These are phyloP conservation scores for Pandemis corylana DNA, from an alignment of 2,888 invertebrate genomes.

Conservation along the genomic window DNA sequence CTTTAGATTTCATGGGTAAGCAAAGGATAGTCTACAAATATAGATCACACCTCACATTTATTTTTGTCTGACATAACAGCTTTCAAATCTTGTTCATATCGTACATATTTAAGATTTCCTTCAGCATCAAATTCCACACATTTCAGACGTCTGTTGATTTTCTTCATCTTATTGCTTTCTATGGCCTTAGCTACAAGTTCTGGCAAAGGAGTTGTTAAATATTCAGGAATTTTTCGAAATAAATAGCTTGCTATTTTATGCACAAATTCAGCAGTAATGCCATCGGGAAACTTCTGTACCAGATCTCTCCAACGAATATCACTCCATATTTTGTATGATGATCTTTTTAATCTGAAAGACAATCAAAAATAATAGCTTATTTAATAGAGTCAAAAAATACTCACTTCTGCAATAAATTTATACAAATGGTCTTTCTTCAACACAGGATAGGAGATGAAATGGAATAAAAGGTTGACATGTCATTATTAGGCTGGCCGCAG, in stretches of 20 bases:
- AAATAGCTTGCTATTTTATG: background rate
- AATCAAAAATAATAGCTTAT: background rate
- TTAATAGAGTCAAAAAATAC: background rate
- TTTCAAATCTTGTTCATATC: background rate
- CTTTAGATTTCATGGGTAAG: background rate
- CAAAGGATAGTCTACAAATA: background rate
- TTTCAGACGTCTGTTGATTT: background rate
- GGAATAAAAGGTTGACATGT: background rate
- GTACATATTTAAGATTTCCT: conserved; percentile 16
- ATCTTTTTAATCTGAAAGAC: conserved; percentile 37
- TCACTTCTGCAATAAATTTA: too few relatives aligned
- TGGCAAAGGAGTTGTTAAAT: conserved; percentile 26
- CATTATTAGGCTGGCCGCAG: too few relatives aligned
- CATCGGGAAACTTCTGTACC: conserved; percentile 42
- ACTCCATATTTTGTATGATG: conserved; percentile 40
- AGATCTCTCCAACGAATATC: conserved; percentile 45
- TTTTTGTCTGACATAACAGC: background rate
- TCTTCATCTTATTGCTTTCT: background rate
- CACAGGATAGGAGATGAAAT: background rate
- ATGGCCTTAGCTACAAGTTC: conserved; percentile 10
- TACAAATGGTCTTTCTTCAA: background rate
- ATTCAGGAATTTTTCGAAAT: conserved; percentile 6
- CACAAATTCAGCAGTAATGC: conserved; percentile 42
- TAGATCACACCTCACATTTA: background rate
- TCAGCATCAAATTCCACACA: conserved; percentile 14